Percentiles rank a stretch among this genome's conserved stretches.
Evolutionary conservation across 2,888 invertebrate species (phyloP).

Genomic region (Andrena dorsata): DNA sequence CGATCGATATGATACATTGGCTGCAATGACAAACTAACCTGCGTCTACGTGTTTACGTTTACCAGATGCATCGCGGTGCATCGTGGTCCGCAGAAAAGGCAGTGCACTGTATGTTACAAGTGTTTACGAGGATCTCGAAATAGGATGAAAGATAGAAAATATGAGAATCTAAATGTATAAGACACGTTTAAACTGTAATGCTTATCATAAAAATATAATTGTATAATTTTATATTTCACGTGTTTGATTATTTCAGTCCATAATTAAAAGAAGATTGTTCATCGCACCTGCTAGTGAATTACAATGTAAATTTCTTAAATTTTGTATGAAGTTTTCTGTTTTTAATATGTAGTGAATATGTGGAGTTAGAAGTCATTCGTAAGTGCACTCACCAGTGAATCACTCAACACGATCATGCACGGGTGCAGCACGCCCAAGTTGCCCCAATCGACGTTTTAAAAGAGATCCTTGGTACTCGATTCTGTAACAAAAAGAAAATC

Average conservation of each 20-base stretch:
- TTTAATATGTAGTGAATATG: neutral
- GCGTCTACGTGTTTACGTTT: slow-evolving; percentile 16
- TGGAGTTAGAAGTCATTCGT: neutral
- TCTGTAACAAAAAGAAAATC: slow-evolving; percentile 46
- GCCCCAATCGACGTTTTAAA: slow-evolving; percentile 33
- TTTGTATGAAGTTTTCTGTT: no score
- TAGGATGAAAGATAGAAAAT: no score
- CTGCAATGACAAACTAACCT: slow-evolving; percentile 1
- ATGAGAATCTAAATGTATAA: no score
- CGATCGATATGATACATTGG: slow-evolving; percentile 22
- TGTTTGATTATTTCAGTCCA: no score
- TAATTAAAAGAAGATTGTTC: no score
- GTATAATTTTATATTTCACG: no score
- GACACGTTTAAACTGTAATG: no score
- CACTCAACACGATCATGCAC: slow-evolving; percentile 50
- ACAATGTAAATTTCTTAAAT: no score
- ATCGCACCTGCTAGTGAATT: no score
- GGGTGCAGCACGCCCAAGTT: neutral
- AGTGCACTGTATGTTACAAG: neutral
- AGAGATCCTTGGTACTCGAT: slow-evolving; percentile 43
- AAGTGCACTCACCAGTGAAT: slow-evolving; percentile 45
- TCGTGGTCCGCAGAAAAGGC: neutral
- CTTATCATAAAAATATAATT: no score
- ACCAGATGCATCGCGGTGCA: slow-evolving; percentile 1
- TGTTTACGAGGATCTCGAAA: no score